Conservation (phyloP, 2,888 invertebrate genomes). For the Cordilura impudica region DNA sequence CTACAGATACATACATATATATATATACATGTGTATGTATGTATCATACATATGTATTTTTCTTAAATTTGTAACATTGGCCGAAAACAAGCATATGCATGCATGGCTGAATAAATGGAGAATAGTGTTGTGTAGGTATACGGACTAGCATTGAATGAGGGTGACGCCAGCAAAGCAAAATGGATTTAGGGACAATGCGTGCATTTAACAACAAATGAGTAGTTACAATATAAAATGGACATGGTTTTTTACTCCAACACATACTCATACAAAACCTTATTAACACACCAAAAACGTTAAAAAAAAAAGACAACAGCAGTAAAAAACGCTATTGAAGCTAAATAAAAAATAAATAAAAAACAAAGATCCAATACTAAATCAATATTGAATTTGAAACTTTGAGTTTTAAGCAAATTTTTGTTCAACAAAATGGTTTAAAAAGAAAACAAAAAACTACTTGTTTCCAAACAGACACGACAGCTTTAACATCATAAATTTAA, state of each 20-base stretch:
- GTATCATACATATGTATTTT: too few relatives aligned
- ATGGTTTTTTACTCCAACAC: constrained; percentile 33
- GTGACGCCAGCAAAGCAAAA: constrained; percentile 28
- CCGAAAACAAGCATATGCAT: constrained; percentile 28
- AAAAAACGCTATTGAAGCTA: constrained; percentile 14
- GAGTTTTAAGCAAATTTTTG: background rate
- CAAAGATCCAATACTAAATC: constrained; percentile 3
- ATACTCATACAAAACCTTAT: constrained; percentile 9
- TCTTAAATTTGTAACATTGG: constrained; percentile 9
- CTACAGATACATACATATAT: constrained; percentile 35
- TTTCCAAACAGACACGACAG: background rate
- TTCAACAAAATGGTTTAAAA: background rate
- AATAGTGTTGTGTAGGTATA: background rate
- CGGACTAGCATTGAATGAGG: background rate
- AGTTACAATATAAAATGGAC: constrained; percentile 19
- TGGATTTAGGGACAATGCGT: constrained; percentile 46
- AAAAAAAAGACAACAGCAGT: constrained; percentile 17
- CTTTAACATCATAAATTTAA: too few relatives aligned
- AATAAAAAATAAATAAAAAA: background rate
- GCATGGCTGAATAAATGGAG: constrained; percentile 27
- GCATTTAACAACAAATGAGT: constrained; percentile 45
- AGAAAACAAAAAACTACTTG: background rate
- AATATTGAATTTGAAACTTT: constrained; percentile 4
- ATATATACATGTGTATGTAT: too few relatives aligned
- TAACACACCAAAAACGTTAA: constrained; percentile 28